Conservation (phyloP, 2,113 vertebrate species). For the Apeltes quadracus region DNA sequence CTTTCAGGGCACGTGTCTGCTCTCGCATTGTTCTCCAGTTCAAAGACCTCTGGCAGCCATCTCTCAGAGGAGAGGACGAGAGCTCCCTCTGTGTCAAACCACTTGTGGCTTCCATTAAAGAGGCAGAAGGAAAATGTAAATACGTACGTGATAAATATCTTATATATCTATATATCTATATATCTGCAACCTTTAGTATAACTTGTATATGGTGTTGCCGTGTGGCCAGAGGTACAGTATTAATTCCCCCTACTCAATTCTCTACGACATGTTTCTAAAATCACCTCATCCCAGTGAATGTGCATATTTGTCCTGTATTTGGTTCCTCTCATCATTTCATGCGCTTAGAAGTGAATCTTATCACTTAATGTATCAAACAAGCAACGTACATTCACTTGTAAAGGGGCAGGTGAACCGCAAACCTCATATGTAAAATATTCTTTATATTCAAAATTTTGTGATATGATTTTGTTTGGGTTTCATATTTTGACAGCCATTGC, state of each 20-base stretch:
- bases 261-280: background rate
- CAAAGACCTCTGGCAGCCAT: constrained; percentile 14
- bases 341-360: background rate
- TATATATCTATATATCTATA: no score
- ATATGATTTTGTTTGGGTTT: no score
- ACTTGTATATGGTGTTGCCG: background rate
- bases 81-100: background rate
- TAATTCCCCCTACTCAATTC: background rate
- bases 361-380: background rate
- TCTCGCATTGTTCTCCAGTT: constrained; percentile 24
- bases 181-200: no score
- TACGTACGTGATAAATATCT: no score
- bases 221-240: background rate
- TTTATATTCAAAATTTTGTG: no score
- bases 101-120: background rate
- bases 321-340: background rate
- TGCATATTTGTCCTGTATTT: background rate
- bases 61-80: background rate
- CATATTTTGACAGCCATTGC: no score
- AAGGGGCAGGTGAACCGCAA: background rate
- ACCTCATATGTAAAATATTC: background rate
- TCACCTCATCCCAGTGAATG: background rate
- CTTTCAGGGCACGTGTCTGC: constrained; percentile 14
- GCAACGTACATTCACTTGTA: background rate
- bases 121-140: background rate